phyloP scores from a whole-genome alignment of 1,140 invertebrate species.

The Lasioglossum baleicum region DNA sequence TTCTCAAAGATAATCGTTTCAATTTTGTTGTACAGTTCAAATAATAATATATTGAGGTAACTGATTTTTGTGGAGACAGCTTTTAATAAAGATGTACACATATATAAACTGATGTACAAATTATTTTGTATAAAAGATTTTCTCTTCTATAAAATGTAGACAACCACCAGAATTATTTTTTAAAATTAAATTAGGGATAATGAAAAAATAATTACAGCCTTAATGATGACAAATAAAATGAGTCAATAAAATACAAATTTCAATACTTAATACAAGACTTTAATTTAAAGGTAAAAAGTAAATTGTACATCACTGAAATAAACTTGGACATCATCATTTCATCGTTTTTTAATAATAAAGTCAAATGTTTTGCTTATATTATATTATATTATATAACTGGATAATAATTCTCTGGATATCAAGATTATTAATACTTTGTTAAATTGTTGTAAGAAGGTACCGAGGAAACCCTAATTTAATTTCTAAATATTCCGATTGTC shows the following conservation, averaged over 20 bases:
- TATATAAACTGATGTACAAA: not conserved
- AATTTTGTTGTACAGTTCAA: no score
- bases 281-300: not conserved
- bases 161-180: not conserved
- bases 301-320: not conserved
- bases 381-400: not conserved
- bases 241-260: not conserved
- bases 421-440: not conserved
- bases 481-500: slow-evolving; percentile 17
- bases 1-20: not conserved
- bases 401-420: not conserved
- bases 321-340: slow-evolving; percentile 4
- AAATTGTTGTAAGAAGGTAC: not conserved
- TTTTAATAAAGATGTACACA: not conserved
- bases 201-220: not conserved
- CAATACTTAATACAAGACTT: not conserved
- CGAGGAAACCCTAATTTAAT: not conserved
- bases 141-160: not conserved
- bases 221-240: not conserved
- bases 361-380: not conserved
- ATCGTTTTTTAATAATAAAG: not conserved
- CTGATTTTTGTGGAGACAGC: not conserved
- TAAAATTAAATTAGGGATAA: not conserved
- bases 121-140: not conserved
- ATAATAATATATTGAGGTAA: not conserved